phyloP scores from a whole-genome alignment of 2,113 vertebrate species.

The Thalassoma bifasciatum region DNA sequence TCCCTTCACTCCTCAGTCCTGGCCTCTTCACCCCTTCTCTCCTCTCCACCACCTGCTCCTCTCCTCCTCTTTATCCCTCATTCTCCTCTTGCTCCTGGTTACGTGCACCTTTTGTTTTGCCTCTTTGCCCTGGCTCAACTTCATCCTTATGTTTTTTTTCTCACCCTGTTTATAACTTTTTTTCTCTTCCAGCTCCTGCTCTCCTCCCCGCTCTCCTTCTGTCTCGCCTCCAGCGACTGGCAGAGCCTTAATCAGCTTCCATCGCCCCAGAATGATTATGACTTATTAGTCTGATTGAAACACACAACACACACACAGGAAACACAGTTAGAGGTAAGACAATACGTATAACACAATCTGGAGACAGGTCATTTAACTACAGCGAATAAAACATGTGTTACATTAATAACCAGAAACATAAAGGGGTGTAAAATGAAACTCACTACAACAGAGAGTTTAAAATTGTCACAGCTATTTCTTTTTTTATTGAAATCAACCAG shows the following conservation, averaged over 20 bases:
- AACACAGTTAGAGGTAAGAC: conserved; percentile 31
- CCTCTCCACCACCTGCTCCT: conserved; percentile 68
- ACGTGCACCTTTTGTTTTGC: conserved; percentile 28
- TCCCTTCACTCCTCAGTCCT: conserved; percentile 48
- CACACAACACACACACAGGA: conserved; percentile 55
- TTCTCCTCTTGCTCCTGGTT: conserved; percentile 50
- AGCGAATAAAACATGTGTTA: background rate
- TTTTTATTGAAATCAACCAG: conserved; percentile 76
- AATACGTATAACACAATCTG: conserved; percentile 21
- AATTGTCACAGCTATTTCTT: conserved; percentile 79
- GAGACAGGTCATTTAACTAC: conserved; percentile 8
- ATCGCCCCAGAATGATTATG: conserved; percentile 90
- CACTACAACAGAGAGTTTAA: conserved; percentile 32
- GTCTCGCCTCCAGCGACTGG: conserved; percentile 88
- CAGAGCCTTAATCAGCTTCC: conserved; percentile 95
- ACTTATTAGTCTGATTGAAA: conserved; percentile 94
- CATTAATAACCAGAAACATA: background rate
- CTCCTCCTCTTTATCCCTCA: conserved; percentile 36
- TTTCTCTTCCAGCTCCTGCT: conserved; percentile 10
- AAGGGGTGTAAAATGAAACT: conserved; percentile 13
- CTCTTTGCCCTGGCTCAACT: conserved; percentile 33
- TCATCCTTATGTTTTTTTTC: conserved; percentile 4
- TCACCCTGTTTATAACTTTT: conserved; percentile 1
- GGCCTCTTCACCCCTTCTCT: conserved; percentile 64
- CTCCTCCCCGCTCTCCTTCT: conserved; percentile 27